Conservation (phyloP, 2,888 invertebrate species). For the Linnaemya tessellans region DNA sequence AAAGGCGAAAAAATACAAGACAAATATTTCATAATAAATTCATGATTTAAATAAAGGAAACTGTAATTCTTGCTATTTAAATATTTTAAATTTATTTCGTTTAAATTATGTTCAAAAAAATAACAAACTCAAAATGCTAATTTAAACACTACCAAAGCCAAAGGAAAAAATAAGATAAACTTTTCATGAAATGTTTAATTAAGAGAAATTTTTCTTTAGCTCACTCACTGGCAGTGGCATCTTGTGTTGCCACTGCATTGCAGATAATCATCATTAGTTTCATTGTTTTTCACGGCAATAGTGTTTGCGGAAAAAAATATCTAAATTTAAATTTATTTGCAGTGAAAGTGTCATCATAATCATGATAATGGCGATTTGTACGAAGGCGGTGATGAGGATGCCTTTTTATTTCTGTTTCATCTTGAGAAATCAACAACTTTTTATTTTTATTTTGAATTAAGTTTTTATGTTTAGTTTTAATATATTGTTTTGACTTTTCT, state of each 20-base stretch:
- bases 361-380: constrained; percentile 33
- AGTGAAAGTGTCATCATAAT: constrained; percentile 68
- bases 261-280: constrained; percentile 11
- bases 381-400: constrained; percentile 46
- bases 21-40: constrained; percentile 54
- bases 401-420: neutral
- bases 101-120: constrained; percentile 57
- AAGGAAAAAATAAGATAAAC: constrained; percentile 10
- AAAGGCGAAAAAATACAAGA: neutral
- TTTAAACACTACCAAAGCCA: constrained; percentile 13
- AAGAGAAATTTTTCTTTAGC: constrained; percentile 56
- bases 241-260: neutral
- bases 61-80: constrained; percentile 29
- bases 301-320: constrained; percentile 15
- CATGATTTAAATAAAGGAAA: constrained; percentile 52
- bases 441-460: constrained; percentile 28
- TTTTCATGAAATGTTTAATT: constrained; percentile 47
- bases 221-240: constrained; percentile 15
- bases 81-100: constrained; percentile 35
- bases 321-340: constrained; percentile 68
- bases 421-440: constrained; percentile 45
- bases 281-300: constrained; percentile 27
- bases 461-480: constrained; percentile 46
- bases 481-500: neutral
- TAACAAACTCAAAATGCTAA: constrained; percentile 21